Percentiles rank a stretch among this genome's conserved stretches.
Evolutionary conservation across 2,113 vertebrate species (phyloP).

Genomic region (Mormyrus lacerda): DNA sequence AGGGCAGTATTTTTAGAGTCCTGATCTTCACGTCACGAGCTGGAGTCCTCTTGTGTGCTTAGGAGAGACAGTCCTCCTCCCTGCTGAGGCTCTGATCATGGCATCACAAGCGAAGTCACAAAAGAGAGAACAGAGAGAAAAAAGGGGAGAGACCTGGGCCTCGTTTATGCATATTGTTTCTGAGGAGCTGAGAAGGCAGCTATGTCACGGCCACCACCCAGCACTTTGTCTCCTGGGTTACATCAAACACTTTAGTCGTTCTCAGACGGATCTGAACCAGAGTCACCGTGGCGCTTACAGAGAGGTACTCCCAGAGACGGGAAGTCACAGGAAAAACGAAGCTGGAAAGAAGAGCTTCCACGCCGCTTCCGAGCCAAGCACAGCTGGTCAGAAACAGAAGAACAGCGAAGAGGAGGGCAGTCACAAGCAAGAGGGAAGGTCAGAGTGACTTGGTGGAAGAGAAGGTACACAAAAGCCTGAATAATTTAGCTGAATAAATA

Average conservation of each 20-base stretch:
- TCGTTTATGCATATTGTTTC: not conserved
- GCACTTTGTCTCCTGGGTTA: not conserved
- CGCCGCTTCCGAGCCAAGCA: not conserved
- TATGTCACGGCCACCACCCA: not conserved
- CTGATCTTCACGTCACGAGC: not conserved
- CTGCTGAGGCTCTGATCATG: not conserved
- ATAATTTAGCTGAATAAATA: not conserved
- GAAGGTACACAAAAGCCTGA: not conserved
- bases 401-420: not conserved
- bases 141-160: not conserved
- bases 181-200: not conserved
- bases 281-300: not conserved
- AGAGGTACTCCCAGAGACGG: not conserved
- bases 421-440: not conserved
- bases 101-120: not conserved
- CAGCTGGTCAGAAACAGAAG: not conserved
- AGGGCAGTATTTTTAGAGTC: not conserved
- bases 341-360: not conserved
- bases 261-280: not conserved
- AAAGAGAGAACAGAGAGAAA: not conserved
- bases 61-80: not conserved
- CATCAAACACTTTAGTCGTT: not conserved
- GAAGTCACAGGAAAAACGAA: not conserved
- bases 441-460: not conserved
- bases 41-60: not conserved